Evolutionary conservation across 2,888 invertebrate genomes (phyloP).

Genomic region (Mechanitis messenoides): DNA sequence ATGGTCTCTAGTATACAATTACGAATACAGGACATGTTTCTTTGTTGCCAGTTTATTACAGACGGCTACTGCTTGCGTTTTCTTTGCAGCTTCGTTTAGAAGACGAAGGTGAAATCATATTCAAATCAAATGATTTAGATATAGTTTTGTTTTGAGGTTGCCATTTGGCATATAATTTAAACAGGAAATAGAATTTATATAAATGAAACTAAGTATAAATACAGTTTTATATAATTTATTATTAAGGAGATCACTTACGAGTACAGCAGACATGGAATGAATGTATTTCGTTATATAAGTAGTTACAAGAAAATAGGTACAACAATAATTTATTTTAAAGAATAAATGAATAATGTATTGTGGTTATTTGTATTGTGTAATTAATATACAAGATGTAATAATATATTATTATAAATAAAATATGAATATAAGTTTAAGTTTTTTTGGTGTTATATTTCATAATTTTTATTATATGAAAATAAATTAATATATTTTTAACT

Average conservation of each 20-base stretch:
- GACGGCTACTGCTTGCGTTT: slow-evolving; percentile 51
- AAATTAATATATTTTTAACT: slow-evolving; percentile 5
- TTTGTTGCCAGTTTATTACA: slow-evolving; percentile 59
- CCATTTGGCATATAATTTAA: no score
- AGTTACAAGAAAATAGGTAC: no score
- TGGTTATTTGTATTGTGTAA: no score
- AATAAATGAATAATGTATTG: no score
- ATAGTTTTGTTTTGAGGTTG: no score
- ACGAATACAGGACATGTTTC: slow-evolving; percentile 60
- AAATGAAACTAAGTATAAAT: not conserved
- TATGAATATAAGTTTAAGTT: not conserved
- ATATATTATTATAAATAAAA: not conserved
- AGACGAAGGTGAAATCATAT: slow-evolving; percentile 43
- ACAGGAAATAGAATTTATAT: not conserved
- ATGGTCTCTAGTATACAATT: slow-evolving; percentile 57
- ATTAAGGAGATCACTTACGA: slow-evolving; percentile 14
- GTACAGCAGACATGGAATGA: not conserved
- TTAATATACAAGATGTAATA: not conserved
- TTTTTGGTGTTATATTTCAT: not conserved
- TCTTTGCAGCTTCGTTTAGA: slow-evolving; percentile 58
- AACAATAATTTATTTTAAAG: no score
- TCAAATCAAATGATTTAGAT: no score
- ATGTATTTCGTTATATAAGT: not conserved
- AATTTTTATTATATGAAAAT: not conserved
- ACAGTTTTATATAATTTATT: slow-evolving; percentile 4